Percentiles rank a stretch among this genome's conserved stretches.
Conservation (phyloP, 1,140 invertebrate genomes). For the Drosophila serrata region DNA sequence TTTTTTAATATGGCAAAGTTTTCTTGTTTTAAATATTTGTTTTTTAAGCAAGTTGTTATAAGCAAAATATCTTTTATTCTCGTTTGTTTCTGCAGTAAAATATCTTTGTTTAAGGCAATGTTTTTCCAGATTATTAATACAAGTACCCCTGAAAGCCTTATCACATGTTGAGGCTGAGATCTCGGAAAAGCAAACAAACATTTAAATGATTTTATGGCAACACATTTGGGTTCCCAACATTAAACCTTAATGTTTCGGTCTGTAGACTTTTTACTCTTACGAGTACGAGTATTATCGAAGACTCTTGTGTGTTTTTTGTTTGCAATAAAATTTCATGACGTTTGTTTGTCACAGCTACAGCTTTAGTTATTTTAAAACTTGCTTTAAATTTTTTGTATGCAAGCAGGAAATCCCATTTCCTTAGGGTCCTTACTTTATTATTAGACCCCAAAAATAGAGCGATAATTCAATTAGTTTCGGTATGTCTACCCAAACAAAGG, state of each 20-base stretch:
- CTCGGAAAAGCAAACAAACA: constrained; percentile 54
- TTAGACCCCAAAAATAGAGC: constrained; percentile 39
- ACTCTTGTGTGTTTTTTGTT: constrained; percentile 9
- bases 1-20: too few species aligned
- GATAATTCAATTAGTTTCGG: constrained; percentile 71
- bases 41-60: background rate
- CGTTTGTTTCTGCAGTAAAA: constrained; percentile 14
- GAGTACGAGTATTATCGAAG: constrained; percentile 16
- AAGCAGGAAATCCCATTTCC: background rate
- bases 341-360: constrained; percentile 52
- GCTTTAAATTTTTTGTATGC: constrained; percentile 26
- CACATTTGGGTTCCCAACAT: constrained; percentile 50
- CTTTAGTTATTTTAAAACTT: constrained; percentile 34
- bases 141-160: constrained; percentile 52
- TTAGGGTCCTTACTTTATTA: constrained; percentile 1
- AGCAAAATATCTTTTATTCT: background rate
- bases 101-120: constrained; percentile 51
- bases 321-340: constrained; percentile 64
- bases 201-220: constrained; percentile 76
- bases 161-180: constrained; percentile 41
- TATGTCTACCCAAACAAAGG: constrained; percentile 17
- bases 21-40: constrained; percentile 5
- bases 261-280: constrained; percentile 50
- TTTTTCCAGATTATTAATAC: constrained; percentile 65
- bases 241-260: constrained; percentile 72